Percentiles rank a stretch among this genome's conserved stretches.
phyloP scores from a whole-genome alignment of 2,888 invertebrate genomes.

The Ramazzottius varieornatus region DNA sequence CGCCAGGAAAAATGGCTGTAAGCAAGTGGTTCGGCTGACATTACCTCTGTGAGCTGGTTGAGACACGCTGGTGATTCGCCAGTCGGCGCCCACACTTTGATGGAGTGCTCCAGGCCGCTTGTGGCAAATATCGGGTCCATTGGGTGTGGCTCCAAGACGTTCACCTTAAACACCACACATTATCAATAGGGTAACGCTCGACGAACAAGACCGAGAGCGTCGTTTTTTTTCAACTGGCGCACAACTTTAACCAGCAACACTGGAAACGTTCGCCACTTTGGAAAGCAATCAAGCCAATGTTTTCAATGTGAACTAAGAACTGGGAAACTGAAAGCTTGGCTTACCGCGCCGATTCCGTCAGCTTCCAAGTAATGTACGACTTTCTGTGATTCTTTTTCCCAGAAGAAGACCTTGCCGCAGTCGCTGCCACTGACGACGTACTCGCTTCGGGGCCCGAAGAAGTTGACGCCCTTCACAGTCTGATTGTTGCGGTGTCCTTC shows the following conservation, averaged over 20 bases:
- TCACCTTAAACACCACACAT: slow-evolving; percentile 34
- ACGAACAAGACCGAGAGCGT: too few species aligned
- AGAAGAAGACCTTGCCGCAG: slow-evolving; percentile 56
- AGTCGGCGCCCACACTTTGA: slow-evolving; percentile 71
- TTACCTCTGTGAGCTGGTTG: too few species aligned
- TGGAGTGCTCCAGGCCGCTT: slow-evolving; percentile 63
- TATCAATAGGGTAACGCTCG: slow-evolving; percentile 5
- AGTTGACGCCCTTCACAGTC: slow-evolving; percentile 66
- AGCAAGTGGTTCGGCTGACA: too few species aligned
- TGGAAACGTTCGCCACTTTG: too few species aligned
- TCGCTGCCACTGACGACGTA: slow-evolving; percentile 77
- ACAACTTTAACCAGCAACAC: too few species aligned
- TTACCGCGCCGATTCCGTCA: slow-evolving; percentile 55
- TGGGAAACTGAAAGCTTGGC: too few species aligned
- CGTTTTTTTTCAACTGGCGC: too few species aligned
- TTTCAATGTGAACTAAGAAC: too few species aligned
- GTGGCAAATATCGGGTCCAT: slow-evolving; percentile 59
- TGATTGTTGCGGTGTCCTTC: slow-evolving; percentile 35
- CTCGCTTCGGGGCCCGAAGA: slow-evolving; percentile 69
- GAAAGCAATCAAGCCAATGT: too few species aligned
- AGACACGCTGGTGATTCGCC: too few species aligned
- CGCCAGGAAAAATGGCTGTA: not conserved
- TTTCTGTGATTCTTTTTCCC: slow-evolving; percentile 62
- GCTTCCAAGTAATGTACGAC: slow-evolving; percentile 66
- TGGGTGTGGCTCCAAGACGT: slow-evolving; percentile 73